Conservation (phyloP, 2,797 vertebrate species). For the Xyrichtys novacula region DNA sequence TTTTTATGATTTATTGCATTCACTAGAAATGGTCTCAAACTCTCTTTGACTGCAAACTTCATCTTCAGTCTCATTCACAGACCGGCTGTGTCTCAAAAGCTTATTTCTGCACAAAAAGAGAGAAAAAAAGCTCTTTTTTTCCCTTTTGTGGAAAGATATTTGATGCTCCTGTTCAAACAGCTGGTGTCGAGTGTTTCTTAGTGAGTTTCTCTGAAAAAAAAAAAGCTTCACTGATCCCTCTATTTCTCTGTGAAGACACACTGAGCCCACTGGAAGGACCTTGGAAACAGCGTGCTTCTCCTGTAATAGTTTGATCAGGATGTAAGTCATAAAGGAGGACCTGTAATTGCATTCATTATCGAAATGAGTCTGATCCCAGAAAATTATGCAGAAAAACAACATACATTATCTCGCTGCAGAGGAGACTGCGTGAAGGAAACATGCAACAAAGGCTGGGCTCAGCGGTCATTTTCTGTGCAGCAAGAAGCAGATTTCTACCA, state of each 20-base stretch:
- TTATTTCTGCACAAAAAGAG: conserved; percentile 7
- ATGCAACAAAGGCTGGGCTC: conserved; percentile 48
- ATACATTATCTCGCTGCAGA: conserved; percentile 56
- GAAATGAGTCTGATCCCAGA: conserved; percentile 70
- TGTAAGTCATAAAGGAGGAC: conserved; percentile 72
- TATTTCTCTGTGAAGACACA: conserved; percentile 33
- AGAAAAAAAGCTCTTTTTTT: not conserved
- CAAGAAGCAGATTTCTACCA: conserved; percentile 24
- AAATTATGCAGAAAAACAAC: conserved; percentile 69
- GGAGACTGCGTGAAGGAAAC: conserved; percentile 55
- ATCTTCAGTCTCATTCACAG: conserved; percentile 16
- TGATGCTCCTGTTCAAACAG: conserved; percentile 21
- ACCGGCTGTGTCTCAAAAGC: conserved; percentile 5
- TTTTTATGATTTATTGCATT: too few species aligned
- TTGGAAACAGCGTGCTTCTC: conserved; percentile 54
- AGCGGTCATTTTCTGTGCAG: conserved; percentile 45
- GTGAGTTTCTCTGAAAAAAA: conserved; percentile 21
- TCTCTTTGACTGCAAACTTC: too few species aligned
- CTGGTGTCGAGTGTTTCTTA: conserved; percentile 11
- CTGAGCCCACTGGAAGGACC: conserved; percentile 30
- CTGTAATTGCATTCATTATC: conserved; percentile 81
- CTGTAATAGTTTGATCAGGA: conserved; percentile 72
- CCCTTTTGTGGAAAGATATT: conserved; percentile 12
- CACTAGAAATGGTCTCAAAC: too few species aligned
- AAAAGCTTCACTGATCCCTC: conserved; percentile 7